These are phyloP conservation scores for Drosophila pandora DNA, from an alignment of 1,140 invertebrate genomes.

Conservation along the genomic window DNA sequence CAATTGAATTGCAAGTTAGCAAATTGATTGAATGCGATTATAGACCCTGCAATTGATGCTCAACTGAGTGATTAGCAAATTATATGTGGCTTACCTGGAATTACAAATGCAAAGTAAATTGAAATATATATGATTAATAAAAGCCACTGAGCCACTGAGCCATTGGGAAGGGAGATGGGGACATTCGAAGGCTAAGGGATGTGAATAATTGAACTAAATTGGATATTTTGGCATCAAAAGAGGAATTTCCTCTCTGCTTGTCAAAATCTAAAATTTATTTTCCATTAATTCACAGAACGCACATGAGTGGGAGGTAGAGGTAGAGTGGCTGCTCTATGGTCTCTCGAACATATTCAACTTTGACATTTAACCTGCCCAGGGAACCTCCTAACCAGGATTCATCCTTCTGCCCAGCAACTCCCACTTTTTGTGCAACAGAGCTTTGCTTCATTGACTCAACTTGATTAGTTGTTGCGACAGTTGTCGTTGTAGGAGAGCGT, in stretches of 20 bases:
- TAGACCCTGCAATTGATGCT: conserved; percentile 6
- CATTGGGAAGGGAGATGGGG: not conserved
- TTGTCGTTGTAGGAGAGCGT: conserved; percentile 9
- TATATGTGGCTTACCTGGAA: conserved; percentile 7
- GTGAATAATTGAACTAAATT: conserved; percentile 40
- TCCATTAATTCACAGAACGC: conserved; percentile 34
- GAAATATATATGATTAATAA: conserved; percentile 13
- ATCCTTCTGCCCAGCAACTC: not conserved
- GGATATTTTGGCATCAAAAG: conserved; percentile 22
- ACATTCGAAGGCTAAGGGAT: not conserved
- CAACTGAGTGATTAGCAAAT: conserved; percentile 18
- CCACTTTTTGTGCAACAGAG: conserved; percentile 15
- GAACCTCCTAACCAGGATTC: too few species aligned
- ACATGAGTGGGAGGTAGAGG: not conserved
- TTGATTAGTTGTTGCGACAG: conserved; percentile 60
- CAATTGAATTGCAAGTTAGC: conserved; percentile 22
- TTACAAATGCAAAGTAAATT: conserved; percentile 18
- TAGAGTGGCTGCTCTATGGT: not conserved
- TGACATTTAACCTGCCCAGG: conserved; percentile 44
- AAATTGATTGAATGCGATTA: conserved; percentile 26
- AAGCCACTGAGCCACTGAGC: conserved; percentile 1
- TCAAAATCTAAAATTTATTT: conserved; percentile 32
- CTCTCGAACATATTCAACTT: conserved; percentile 36
- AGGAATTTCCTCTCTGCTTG: conserved; percentile 1
- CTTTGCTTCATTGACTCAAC: conserved; percentile 55